Base-by-base conservation (phyloP, 2,888 invertebrate species). In the Andrena bucephala region DNA sequence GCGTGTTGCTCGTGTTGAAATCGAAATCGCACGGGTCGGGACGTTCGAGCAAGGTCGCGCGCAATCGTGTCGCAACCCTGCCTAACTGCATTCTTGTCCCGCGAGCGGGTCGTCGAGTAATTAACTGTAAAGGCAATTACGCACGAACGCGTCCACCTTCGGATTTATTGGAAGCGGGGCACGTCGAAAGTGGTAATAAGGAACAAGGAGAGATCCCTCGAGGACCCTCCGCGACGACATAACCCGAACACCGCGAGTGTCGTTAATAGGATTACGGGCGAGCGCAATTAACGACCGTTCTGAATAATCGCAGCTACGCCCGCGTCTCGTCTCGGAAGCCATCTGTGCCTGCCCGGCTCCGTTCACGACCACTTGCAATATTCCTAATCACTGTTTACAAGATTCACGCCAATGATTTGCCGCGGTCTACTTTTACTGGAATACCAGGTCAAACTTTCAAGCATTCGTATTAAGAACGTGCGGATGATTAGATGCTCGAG, bases 1-100 rank as follows among this genome's bases (percentile, higher is more conserved):
- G 71, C 73, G n/a, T 50, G 52, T 63, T 31, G 10, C n/a, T 50
- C n/a, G 48, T 57, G 57, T 82, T 70, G 80, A 74, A 70, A 73
- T 27, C 50, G 67, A 74, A 65, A 54, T 77, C 60, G 27, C 36
- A 31, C 78, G 67, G 52, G 48, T 78, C 63, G 67, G 63, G 67
- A 59, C 68, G 72, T 85, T 82, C 42, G 68, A 57, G 77, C 85
- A 85, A 84, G 77, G 81, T 77, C 77, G 63, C 42, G 59, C 36
- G 20, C n/a, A 68, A 77, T 66, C 69, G 77, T 79, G 71, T 85
- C 73, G 71, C 70, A 76, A 87, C 70, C 24, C 60, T 24, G 33
- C 67, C 60, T 33, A 42, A 50, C 68, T 73, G 65, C 85, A 67
- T 60, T 72, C 83, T 60, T 31, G 63, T 10, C 31, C 50, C 63